Conservation (phyloP, 2,888 invertebrate species). For the Sclerodermus sp. region DNA sequence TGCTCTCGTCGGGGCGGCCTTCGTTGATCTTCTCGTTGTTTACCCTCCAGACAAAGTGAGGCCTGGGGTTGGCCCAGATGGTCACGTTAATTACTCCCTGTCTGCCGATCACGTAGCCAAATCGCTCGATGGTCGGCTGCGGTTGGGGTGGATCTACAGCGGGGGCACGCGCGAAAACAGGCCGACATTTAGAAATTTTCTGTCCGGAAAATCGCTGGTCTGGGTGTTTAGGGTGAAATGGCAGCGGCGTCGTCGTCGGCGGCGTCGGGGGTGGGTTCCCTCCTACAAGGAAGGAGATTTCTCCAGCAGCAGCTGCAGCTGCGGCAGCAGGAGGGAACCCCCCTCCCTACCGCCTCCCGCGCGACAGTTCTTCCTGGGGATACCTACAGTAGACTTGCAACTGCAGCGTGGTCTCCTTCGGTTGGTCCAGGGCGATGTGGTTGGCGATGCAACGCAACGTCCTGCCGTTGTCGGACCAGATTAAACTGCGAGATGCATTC, state of each 20-base stretch:
- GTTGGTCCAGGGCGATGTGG: constrained; percentile 65
- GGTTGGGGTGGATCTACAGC: constrained; percentile 67
- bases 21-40: constrained; percentile 62
- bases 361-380: no score
- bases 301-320: no score
- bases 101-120: constrained; percentile 73
- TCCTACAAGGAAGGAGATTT: no score
- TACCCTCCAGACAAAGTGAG: constrained; percentile 70
- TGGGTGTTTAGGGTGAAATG: no score
- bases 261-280: no score
- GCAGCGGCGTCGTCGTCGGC: no score
- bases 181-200: background rate
- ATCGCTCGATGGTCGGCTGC: constrained; percentile 65
- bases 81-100: constrained; percentile 75
- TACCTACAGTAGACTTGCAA: constrained; percentile 67
- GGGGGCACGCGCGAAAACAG: background rate
- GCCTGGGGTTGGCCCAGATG: constrained; percentile 72
- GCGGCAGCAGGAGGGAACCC: no score
- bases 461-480: constrained; percentile 69
- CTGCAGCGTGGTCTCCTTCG: constrained; percentile 52
- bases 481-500: constrained; percentile 66
- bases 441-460: constrained; percentile 68
- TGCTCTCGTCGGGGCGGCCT: constrained; percentile 59
- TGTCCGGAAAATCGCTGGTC: no score
- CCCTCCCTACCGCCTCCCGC: no score